phyloP scores from a whole-genome alignment of 2,888 invertebrate species.

The Oxytorus armatus region DNA sequence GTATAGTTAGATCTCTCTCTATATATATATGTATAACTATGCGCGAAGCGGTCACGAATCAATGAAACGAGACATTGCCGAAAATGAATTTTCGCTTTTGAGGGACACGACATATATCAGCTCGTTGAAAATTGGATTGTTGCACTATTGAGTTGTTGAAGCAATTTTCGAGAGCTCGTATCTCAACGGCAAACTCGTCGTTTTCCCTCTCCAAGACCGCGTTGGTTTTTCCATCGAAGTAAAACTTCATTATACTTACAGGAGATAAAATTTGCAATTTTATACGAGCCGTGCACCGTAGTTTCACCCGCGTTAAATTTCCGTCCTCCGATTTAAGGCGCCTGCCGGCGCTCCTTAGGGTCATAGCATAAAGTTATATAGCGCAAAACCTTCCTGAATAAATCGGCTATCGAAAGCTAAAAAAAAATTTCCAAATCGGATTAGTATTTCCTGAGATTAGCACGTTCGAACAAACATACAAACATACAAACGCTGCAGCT shows the following conservation, averaged over 20 bases:
- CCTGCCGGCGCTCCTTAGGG: no score
- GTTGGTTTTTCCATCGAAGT: neutral
- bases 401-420: no score
- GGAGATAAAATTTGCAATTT: no score
- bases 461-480: no score
- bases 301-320: no score
- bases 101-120: constrained; percentile 24
- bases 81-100: constrained; percentile 48
- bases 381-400: no score
- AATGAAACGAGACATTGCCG: constrained; percentile 1
- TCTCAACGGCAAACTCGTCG: neutral
- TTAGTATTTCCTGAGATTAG: no score
- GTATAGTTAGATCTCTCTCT: neutral
- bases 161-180: constrained; percentile 2
- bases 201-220: neutral
- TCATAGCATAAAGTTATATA: no score
- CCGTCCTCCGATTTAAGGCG: no score
- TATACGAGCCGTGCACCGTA: no score
- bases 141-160: neutral
- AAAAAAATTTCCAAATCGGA: no score
- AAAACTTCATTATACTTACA: neutral
- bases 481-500: no score
- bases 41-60: neutral
- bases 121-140: constrained; percentile 52
- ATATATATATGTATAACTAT: neutral